phyloP scores from a whole-genome alignment of 2,797 vertebrate species.

The Gobionotothen gibberifrons region DNA sequence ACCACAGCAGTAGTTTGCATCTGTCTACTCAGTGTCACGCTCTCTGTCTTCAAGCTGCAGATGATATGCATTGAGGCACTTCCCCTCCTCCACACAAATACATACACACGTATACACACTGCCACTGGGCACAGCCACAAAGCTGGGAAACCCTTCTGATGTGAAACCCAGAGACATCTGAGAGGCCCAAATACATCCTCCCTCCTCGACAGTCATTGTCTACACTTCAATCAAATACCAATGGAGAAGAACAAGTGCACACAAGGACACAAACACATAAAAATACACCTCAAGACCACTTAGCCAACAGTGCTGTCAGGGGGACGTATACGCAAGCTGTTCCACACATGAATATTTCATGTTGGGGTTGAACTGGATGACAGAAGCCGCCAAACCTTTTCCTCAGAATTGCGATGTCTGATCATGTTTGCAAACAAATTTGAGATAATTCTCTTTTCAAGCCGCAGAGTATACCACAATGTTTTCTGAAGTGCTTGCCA shows the following conservation, averaged over 20 bases:
- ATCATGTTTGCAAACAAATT: constrained; percentile 38
- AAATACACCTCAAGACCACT: constrained; percentile 45
- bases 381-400: constrained; percentile 33
- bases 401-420: constrained; percentile 16
- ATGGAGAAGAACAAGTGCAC: constrained; percentile 35
- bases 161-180: constrained; percentile 51
- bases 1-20: constrained; percentile 11
- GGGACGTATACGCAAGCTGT: constrained; percentile 40
- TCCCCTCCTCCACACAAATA: constrained; percentile 10
- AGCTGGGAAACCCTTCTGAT: constrained; percentile 63
- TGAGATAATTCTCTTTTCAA: constrained; percentile 28
- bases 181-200: constrained; percentile 51
- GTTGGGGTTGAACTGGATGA: constrained; percentile 30
- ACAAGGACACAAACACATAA: constrained; percentile 23
- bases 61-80: constrained; percentile 25
- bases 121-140: constrained; percentile 31
- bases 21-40: constrained; percentile 10
- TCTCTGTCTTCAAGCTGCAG: constrained; percentile 20
- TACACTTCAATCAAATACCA: constrained; percentile 50
- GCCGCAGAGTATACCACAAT: constrained; percentile 16
- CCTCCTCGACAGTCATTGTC: constrained; percentile 48
- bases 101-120: constrained; percentile 4
- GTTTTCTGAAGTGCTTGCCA: constrained; percentile 38
- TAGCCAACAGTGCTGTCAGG: constrained; percentile 45
- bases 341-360: constrained; percentile 53